Conservation (phyloP, 2,888 invertebrate species). For the Bibio marci region DNA sequence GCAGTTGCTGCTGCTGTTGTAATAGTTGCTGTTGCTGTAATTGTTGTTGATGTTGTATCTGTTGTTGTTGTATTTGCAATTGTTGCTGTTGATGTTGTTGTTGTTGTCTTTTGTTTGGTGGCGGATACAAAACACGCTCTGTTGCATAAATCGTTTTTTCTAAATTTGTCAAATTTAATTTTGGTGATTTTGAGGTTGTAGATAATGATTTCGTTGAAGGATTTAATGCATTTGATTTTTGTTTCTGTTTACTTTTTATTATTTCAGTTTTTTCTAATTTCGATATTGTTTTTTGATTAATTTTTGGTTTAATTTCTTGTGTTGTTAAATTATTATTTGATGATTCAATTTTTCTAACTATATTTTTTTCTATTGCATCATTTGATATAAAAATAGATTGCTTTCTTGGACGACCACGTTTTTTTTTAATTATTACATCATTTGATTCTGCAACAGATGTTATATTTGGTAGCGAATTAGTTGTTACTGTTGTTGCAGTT, state of each 20-base stretch:
- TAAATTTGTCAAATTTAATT: constrained; percentile 38
- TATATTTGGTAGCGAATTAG: constrained; percentile 19
- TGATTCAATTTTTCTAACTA: constrained; percentile 17
- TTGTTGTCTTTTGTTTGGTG: constrained; percentile 51
- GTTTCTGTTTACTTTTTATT: no score
- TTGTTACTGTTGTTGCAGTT: constrained; percentile 18
- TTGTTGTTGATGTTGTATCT: constrained; percentile 24
- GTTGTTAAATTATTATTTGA: constrained; percentile 27
- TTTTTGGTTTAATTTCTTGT: not conserved
- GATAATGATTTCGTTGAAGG: no score
- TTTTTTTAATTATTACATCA: constrained; percentile 25
- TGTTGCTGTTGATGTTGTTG: constrained; percentile 30
- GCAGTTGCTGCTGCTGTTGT: no score
- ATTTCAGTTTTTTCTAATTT: no score
- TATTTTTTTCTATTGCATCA: constrained; percentile 12
- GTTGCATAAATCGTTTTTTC: constrained; percentile 56
- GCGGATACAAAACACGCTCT: constrained; percentile 60
- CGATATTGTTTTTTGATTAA: not conserved
- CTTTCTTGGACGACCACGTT: constrained; percentile 41
- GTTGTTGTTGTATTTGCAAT: not conserved
- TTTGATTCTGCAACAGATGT: constrained; percentile 22
- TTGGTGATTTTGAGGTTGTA: constrained; percentile 20
- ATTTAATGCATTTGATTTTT: no score
- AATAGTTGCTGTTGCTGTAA: no score
- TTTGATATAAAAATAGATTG: constrained; percentile 23